phyloP scores from a whole-genome alignment of 2,888 invertebrate genomes.

The Mythimna impura region DNA sequence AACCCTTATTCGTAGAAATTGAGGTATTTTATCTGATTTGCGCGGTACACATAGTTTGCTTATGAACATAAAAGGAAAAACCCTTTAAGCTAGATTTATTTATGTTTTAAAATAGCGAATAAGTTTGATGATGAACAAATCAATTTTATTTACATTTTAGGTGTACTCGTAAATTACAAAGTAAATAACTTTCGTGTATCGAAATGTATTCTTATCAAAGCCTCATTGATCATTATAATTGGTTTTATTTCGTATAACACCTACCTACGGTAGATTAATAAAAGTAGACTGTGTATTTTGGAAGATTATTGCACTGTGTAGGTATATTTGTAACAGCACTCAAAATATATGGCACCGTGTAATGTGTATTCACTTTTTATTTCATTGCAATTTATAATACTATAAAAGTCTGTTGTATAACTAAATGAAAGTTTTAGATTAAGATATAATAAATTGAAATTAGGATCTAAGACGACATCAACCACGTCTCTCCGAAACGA shows the following conservation, averaged over 20 bases:
- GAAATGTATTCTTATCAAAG: constrained; percentile 42
- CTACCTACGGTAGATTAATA: constrained; percentile 26
- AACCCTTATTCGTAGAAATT: constrained; percentile 12
- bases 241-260: constrained; percentile 24
- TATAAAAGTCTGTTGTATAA: constrained; percentile 44
- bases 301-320: constrained; percentile 63
- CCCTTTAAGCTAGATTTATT: constrained; percentile 10
- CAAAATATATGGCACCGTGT: constrained; percentile 68
- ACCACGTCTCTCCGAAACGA: constrained; percentile 85
- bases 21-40: constrained; percentile 12
- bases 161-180: constrained; percentile 17
- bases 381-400: constrained; percentile 64
- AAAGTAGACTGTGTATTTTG: constrained; percentile 65
- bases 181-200: constrained; percentile 35
- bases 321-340: constrained; percentile 58
- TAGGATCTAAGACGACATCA: constrained; percentile 71
- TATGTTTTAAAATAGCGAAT: constrained; percentile 22
- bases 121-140: constrained; percentile 23
- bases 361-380: constrained; percentile 71
- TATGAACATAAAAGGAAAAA: constrained; percentile 4
- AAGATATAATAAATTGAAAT: constrained; percentile 72
- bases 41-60: neutral
- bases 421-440: constrained; percentile 42
- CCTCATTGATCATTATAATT: constrained; percentile 36
- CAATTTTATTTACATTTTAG: constrained; percentile 28